Conservation (phyloP, 2,888 invertebrate species). For the Xestia sexstrigata region DNA sequence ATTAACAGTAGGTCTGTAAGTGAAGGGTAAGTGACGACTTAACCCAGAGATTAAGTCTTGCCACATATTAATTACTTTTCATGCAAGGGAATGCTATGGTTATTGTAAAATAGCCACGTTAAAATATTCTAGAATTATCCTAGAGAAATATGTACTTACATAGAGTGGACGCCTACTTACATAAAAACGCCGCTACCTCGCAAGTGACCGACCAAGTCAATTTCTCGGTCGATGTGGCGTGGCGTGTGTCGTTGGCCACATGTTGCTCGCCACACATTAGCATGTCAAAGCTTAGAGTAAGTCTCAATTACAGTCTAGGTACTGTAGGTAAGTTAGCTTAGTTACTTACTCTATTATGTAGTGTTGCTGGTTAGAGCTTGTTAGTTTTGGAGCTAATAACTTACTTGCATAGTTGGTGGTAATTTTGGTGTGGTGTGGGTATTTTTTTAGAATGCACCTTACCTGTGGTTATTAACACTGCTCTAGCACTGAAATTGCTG, state of each 20-base stretch:
- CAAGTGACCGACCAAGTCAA: constrained; percentile 37
- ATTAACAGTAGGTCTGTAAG: too few species aligned
- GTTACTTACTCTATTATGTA: constrained; percentile 44
- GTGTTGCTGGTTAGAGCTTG: constrained; percentile 34
- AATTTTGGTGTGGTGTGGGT: not conserved
- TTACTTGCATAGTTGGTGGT: constrained; percentile 33
- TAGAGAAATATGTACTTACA: not conserved
- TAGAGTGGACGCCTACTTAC: not conserved
- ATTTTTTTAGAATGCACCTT: not conserved
- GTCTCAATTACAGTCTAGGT: constrained; percentile 78
- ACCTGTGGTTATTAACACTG: not conserved
- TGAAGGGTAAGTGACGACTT: too few species aligned
- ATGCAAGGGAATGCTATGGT: too few species aligned
- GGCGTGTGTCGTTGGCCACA: constrained; percentile 73
- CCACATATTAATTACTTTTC: too few species aligned
- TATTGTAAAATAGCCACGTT: too few species aligned
- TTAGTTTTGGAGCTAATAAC: constrained; percentile 47
- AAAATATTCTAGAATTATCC: too few species aligned
- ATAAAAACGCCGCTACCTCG: constrained; percentile 1
- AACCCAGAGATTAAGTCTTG: too few species aligned
- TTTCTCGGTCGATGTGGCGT: constrained; percentile 56
- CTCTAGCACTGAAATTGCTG: not conserved
- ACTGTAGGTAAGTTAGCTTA: constrained; percentile 18
- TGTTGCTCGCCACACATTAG: constrained; percentile 84
- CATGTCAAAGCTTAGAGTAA: constrained; percentile 86